Conservation (phyloP, 2,888 invertebrate genomes). For the Seladonia tumulorum region DNA sequence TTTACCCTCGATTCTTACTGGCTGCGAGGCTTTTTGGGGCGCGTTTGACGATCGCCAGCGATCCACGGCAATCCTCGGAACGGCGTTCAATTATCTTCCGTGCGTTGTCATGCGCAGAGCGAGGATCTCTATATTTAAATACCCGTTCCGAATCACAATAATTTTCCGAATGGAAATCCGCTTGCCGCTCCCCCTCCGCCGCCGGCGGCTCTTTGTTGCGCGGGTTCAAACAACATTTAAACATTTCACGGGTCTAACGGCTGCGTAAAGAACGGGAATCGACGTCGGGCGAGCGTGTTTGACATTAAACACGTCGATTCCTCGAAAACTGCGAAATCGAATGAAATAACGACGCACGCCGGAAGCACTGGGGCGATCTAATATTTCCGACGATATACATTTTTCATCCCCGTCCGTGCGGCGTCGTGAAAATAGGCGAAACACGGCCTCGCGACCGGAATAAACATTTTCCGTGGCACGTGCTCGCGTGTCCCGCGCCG, state of each 20-base stretch:
- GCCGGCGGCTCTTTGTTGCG: background rate
- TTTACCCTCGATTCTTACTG: background rate
- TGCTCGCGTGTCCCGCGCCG: background rate
- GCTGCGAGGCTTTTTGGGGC: background rate
- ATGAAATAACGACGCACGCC: background rate
- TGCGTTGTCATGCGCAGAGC: background rate
- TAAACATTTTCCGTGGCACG: slow-evolving; percentile 26
- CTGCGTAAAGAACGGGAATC: background rate
- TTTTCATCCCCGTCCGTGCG: slow-evolving; percentile 3
- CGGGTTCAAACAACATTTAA: background rate
- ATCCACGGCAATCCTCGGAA: background rate
- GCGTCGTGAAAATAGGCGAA: slow-evolving; percentile 21
- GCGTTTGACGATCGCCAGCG: background rate
- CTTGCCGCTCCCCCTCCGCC: background rate
- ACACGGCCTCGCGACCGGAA: background rate
- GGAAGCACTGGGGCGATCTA: background rate
- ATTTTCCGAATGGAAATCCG: background rate
- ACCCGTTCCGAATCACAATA: background rate
- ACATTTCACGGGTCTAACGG: background rate
- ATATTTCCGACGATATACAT: slow-evolving; percentile 32
- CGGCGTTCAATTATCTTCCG: background rate
- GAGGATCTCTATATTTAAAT: background rate
- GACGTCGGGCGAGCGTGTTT: background rate
- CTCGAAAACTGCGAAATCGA: background rate
- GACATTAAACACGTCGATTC: background rate